phyloP scores from a whole-genome alignment of 2,797 vertebrate species.

The Eurystomus glaucurus region DNA sequence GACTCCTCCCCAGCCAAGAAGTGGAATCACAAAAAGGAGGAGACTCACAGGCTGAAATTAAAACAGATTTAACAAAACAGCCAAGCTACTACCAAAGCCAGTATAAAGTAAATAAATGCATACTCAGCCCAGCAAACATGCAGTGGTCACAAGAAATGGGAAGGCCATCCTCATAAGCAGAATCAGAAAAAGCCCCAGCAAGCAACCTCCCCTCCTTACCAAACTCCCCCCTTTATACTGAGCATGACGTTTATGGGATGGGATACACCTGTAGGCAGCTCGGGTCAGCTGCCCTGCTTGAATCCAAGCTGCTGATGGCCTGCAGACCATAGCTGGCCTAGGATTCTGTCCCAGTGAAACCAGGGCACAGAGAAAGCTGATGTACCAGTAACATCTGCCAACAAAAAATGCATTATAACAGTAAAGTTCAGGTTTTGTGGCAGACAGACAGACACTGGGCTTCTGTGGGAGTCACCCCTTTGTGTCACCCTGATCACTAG shows the following conservation, averaged over 20 bases:
- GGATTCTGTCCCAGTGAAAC: not conserved
- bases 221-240: not conserved
- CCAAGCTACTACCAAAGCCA: not conserved
- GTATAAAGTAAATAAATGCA: not conserved
- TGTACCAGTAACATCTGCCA: not conserved
- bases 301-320: not conserved
- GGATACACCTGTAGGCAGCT: not conserved
- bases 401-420: rapidly evolving
- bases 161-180: not conserved
- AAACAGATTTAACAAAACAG: not conserved
- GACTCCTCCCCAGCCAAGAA: not conserved
- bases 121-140: not conserved
- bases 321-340: not conserved
- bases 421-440: rapidly evolving
- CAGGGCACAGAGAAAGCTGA: not conserved
- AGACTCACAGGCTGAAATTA: not conserved
- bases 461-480: not conserved
- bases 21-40: not conserved
- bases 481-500: rapidly evolving
- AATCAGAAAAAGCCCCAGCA: not conserved
- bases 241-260: not conserved
- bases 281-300: not conserved
- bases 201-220: not conserved
- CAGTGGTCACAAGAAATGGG: not conserved
- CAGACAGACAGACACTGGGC: rapidly evolving